Evolutionary conservation across 2,888 invertebrate genomes (phyloP), one percentile per base, ranked within the genome.

Genomic region (Cryptocephalus moraei): DNA sequence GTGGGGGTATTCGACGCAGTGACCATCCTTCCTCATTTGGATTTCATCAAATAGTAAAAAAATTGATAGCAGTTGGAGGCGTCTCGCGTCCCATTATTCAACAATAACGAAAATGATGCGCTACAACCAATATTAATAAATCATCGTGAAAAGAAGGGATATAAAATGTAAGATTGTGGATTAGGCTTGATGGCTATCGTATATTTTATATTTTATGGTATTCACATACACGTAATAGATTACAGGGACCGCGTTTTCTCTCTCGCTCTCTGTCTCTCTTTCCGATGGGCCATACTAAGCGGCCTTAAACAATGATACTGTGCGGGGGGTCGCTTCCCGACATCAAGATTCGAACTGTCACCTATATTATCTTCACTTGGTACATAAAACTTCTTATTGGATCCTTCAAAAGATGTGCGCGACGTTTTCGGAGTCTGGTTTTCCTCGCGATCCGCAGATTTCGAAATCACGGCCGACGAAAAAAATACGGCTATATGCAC

Each of bases 131-230:
- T 44, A 45, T 49, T 48, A 44, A 44, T 54, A 49, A 49, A 54
- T 54, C 48, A 49, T 33, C 14, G 38, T 22, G 39, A 42, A 54
- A 36, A 45, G 45, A 36, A 45, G 45, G 49, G 49, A 48, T 46
- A 41, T 51, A 47, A 50, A 53, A 48, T 53, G 49, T 51, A 48
- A 46, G 47, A 51, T 50, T 52, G 52, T 54, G 52, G 50, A 54
- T 52, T 49, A 50, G 39, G 32, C 49, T 55, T 55, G 53, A 49
- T 49, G 51, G 53, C 46, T 41, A 50, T 50, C 55, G 49, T 57
- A 55, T 55, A 54, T 55, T 55, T 41, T 33, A 45, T 49, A 51
- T 48, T 56, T 56, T 56, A 56, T 49, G 52, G 45, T 48, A 48
- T 51, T 46, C 50, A 33, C 44, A 42, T 41, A 40, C 39, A 49